Percentiles rank a stretch among this genome's conserved stretches.
phyloP scores from a whole-genome alignment of 2,888 invertebrate species.

The Cyclophora punctaria region DNA sequence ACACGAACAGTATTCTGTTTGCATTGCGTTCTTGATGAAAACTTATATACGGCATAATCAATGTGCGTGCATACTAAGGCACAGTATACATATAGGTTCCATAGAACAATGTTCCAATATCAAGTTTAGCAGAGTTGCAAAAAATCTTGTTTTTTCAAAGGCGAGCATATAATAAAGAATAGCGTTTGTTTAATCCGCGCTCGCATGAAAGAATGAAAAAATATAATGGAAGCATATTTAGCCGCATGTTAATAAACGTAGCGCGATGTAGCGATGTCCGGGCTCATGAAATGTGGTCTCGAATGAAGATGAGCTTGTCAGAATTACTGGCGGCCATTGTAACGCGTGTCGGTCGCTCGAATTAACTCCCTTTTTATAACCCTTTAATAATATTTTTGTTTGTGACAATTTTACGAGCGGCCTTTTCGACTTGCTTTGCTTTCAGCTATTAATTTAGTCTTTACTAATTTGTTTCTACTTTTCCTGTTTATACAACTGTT shows the following conservation, averaged over 20 bases:
- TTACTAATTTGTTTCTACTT: too few species aligned
- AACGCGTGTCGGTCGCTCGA: neutral
- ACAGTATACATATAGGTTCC: too few species aligned
- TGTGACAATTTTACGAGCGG: neutral
- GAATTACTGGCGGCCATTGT: neutral
- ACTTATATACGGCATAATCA: too few species aligned
- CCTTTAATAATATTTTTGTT: neutral
- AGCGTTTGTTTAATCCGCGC: neutral
- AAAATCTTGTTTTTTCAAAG: too few species aligned
- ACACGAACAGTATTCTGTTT: too few species aligned
- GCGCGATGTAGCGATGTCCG: neutral
- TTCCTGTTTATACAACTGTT: too few species aligned
- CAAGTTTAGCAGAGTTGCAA: too few species aligned
- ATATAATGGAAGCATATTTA: neutral
- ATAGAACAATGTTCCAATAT: too few species aligned
- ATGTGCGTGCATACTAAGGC: too few species aligned
- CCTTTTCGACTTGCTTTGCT: neutral
- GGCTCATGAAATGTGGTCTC: conserved; percentile 5
- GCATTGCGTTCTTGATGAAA: too few species aligned
- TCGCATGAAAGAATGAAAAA: neutral
- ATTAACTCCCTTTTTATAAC: neutral
- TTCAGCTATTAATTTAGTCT: too few species aligned
- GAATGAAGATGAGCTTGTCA: conserved; percentile 2
- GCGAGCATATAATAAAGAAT: too few species aligned
- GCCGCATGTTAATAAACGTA: neutral